phyloP scores from a whole-genome alignment of 2,113 vertebrate species.

The Carassius carassius region DNA sequence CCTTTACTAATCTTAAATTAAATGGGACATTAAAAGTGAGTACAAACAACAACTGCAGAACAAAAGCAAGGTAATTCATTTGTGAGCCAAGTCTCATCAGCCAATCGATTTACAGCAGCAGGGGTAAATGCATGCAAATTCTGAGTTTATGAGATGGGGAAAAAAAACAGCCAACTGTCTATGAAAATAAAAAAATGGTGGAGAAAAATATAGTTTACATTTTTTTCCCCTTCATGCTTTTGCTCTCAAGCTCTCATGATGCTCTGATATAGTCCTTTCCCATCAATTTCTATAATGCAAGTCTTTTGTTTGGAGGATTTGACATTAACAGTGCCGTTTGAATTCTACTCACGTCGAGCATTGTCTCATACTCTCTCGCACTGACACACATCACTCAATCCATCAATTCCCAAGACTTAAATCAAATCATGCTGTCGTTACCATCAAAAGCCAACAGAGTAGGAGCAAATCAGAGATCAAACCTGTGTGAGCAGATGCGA shows the following conservation, averaged over 20 bases:
- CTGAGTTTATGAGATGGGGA: conserved; percentile 52
- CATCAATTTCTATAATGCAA: conserved; percentile 53
- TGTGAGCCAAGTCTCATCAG: conserved; percentile 14
- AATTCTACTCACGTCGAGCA: conserved; percentile 47
- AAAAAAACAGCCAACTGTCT: conserved; percentile 47
- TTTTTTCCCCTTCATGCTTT: background rate
- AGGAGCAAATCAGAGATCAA: conserved; percentile 29
- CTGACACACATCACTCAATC: conserved; percentile 63
- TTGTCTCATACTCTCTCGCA: conserved; percentile 42
- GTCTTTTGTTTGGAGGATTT: conserved; percentile 50
- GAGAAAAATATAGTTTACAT: conserved; percentile 30
- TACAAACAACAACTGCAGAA: conserved; percentile 38
- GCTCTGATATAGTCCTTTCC: conserved; percentile 41
- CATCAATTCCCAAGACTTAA: conserved; percentile 43
- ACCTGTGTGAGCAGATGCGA: conserved; percentile 12
- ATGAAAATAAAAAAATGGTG: background rate
- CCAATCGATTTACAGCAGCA: conserved; percentile 16
- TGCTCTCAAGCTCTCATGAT: background rate
- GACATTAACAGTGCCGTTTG: conserved; percentile 44
- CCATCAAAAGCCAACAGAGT: conserved; percentile 51
- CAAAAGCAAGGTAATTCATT: conserved; percentile 48
- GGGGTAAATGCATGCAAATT: conserved; percentile 37
- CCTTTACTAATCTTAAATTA: conserved; percentile 9
- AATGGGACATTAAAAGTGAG: conserved; percentile 38
- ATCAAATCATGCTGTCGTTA: conserved; percentile 61